These are phyloP conservation scores for Centroberyx gerrardi DNA, from an alignment of 2,797 vertebrate genomes.

Conservation along the genomic window DNA sequence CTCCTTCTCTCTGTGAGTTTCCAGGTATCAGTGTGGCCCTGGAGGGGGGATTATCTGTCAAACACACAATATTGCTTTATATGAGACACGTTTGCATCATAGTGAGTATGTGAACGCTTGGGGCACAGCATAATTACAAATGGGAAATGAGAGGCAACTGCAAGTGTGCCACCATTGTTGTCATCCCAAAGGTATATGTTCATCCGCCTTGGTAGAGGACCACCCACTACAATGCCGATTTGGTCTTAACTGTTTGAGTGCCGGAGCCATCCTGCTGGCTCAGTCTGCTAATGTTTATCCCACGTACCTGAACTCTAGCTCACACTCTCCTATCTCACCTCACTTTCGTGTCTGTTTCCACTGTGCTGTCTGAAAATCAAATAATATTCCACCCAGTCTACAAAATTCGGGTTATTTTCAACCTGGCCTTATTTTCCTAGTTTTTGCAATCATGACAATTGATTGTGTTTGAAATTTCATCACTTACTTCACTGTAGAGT, in stretches of 20 bases:
- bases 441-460: too few relatives aligned
- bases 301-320: not conserved
- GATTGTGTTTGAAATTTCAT: too few relatives aligned
- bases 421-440: too few relatives aligned
- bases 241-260: slow-evolving; percentile 22
- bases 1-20: slow-evolving; percentile 8
- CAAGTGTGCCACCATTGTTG: slow-evolving; percentile 41
- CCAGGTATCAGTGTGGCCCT: slow-evolving; percentile 18
- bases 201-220: not conserved
- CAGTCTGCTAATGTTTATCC: not conserved
- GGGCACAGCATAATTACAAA: slow-evolving; percentile 66
- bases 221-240: slow-evolving; percentile 4
- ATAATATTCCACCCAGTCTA: not conserved
- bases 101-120: slow-evolving; percentile 23
- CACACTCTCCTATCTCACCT: too few relatives aligned
- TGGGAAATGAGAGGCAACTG: slow-evolving; percentile 57
- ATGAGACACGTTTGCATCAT: slow-evolving; percentile 61
- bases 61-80: slow-evolving; percentile 54
- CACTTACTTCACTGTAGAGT: too few relatives aligned
- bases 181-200: slow-evolving; percentile 33
- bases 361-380: not conserved
- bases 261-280: not conserved
- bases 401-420: too few relatives aligned
- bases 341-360: not conserved
- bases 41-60: slow-evolving; percentile 38